A percentile compares a stretch with the other conserved stretches of the same genome.
These are phyloP conservation scores for Timema podura DNA, from an alignment of 2,888 invertebrate species.

Conservation along the genomic window DNA sequence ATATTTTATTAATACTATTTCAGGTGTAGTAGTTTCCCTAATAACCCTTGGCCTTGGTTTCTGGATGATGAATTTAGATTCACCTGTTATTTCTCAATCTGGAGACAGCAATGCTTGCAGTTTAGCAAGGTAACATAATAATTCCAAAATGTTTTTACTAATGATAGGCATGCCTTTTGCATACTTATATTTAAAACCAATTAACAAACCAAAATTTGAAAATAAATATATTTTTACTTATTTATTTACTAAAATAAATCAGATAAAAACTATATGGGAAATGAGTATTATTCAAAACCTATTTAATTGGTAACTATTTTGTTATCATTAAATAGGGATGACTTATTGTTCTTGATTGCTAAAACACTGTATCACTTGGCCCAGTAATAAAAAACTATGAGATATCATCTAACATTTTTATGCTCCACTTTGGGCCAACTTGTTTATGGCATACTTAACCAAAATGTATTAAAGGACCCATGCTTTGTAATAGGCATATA, in stretches of 20 bases:
- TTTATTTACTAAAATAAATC: background rate
- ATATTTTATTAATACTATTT: slow-evolving; percentile 1
- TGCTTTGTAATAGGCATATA: too few species aligned
- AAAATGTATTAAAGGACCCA: too few species aligned
- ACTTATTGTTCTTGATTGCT: too few species aligned
- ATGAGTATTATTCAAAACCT: background rate
- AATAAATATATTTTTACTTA: background rate
- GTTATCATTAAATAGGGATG: too few species aligned
- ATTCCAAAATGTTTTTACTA: background rate
- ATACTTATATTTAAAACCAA: too few species aligned
- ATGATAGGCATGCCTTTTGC: background rate
- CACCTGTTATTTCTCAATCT: slow-evolving; percentile 38
- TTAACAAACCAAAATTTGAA: background rate
- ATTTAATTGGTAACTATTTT: too few species aligned
- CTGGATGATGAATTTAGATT: slow-evolving; percentile 41
- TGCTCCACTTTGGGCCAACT: too few species aligned
- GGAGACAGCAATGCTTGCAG: slow-evolving; percentile 23
- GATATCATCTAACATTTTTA: too few species aligned
- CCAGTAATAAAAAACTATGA: too few species aligned
- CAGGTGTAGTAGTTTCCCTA: slow-evolving; percentile 44
- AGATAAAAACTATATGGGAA: background rate
- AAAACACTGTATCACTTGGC: too few species aligned
- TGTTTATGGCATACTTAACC: too few species aligned
- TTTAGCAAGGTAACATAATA: slow-evolving; percentile 19
- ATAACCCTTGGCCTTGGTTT: slow-evolving; percentile 45